Evolutionary conservation across 2,888 invertebrate species (phyloP).

Genomic region (Venusia cambrica): DNA sequence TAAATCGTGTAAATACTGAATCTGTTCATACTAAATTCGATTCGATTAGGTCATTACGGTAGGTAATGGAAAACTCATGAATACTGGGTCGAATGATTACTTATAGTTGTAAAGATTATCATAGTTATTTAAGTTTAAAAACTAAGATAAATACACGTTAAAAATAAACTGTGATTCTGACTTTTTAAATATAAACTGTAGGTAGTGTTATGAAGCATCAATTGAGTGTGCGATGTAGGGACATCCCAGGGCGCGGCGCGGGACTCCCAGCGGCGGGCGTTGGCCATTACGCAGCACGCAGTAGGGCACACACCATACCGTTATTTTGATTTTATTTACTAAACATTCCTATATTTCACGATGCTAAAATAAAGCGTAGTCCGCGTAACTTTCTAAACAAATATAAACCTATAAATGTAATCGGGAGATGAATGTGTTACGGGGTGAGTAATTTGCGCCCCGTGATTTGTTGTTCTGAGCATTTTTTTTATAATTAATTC

Average conservation of each 20-base stretch:
- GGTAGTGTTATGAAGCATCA: constrained; percentile 65
- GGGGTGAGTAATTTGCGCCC: constrained; percentile 8
- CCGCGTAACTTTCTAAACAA: constrained; percentile 1
- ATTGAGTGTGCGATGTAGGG: constrained; percentile 41
- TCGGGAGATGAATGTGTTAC: constrained; percentile 15
- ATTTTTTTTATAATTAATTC: no score
- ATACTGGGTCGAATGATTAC: constrained; percentile 70
- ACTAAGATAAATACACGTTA: constrained; percentile 70
- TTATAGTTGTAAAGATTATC: constrained; percentile 61
- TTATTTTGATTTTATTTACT: constrained; percentile 27
- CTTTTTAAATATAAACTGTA: constrained; percentile 75
- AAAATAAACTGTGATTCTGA: constrained; percentile 82
- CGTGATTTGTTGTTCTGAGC: no score
- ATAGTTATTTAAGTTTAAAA: constrained; percentile 56
- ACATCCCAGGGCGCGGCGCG: constrained; percentile 34
- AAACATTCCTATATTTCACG: constrained; percentile 27
- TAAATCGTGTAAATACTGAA: constrained; percentile 76
- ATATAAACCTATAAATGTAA: constrained; percentile 6
- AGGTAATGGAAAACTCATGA: constrained; percentile 70
- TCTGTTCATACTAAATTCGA: constrained; percentile 71
- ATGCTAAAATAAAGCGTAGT: constrained; percentile 13
- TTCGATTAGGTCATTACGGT: constrained; percentile 71
- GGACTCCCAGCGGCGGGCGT: no score
- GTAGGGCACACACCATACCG: no score
- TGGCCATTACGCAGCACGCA: no score